Evolutionary conservation across 2,797 vertebrate species (phyloP), one percentile per base, ranked within the genome.

Genomic region (Betta splendens): DNA sequence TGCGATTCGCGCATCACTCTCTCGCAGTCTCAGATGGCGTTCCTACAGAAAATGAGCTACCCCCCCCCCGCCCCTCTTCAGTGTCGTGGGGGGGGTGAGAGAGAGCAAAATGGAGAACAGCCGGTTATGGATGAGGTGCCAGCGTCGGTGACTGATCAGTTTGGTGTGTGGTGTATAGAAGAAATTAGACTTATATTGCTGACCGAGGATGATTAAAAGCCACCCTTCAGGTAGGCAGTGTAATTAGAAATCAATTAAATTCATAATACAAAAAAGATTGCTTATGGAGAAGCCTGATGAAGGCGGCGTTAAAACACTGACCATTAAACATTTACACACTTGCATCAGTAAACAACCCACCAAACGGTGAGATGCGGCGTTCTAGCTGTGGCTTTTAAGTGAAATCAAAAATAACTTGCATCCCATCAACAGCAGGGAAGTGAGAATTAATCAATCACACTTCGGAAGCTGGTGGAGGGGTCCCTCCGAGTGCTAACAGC

Each of bases 231-330:
- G 77, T 74, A 59, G 65, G 72, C 13, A 17, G 62, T 55, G 65
- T 80, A 87, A 90, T 89, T 85, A 87, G 51, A 81, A 84, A 80
- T 85, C 81, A 84, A 84, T 87, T 87, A 76, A 66, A 77, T 63
- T 77, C 47, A 64, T n/a, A 69, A 69, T 48, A 63, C 45, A 58
- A 65, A 66, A 75, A 45, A 63, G 46, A 72, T 61, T 60, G 48
- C 56, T 69, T 72, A 67, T 76, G 44, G 46, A 64, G 59, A 54
- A 36, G 35, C 32, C 35, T 29, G 49, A 51, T 77, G 80, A 73
- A 52, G 58, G 31, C 45, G 40, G 33, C 9, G 18, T 31, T 58
- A 22, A 49, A 57, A 69, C 59, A 33, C 67, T 64, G 46, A 69
- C 18, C 52, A 52, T n/a, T 1, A 31, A 13, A 50, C 9, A 23